Evolutionary conservation across 2,113 vertebrate genomes (phyloP).

Genomic region (Gymnarchus niloticus): DNA sequence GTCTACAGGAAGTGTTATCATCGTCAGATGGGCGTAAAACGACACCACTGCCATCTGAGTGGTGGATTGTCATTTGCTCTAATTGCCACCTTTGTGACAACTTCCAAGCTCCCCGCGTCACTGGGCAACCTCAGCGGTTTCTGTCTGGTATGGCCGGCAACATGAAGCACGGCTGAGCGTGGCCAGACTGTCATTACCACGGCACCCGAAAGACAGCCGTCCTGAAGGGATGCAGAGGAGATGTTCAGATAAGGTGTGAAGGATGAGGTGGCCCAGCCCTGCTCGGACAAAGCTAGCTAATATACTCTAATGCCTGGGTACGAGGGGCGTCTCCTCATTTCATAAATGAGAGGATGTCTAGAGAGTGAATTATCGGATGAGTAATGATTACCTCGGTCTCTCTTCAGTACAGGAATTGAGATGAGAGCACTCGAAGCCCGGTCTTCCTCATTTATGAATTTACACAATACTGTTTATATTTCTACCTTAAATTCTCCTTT

Average conservation of each 20-base stretch:
- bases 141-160: background rate
- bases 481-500: background rate
- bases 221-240: slow-evolving; percentile 42
- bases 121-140: background rate
- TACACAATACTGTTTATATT: background rate
- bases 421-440: background rate
- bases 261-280: slow-evolving; percentile 27
- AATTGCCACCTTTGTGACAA: slow-evolving; percentile 8
- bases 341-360: background rate
- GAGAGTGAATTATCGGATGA: no score
- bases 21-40: slow-evolving; percentile 32
- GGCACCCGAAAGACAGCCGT: slow-evolving; percentile 44
- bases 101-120: background rate
- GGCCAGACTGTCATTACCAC: slow-evolving; percentile 37
- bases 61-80: background rate
- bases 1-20: slow-evolving; percentile 33
- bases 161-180: background rate
- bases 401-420: background rate
- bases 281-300: background rate
- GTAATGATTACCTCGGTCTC: no score
- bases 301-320: background rate
- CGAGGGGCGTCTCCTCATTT: background rate
- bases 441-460: background rate
- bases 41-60: background rate
- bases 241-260: slow-evolving; percentile 47